Percentiles rank a stretch among this genome's conserved stretches.
Evolutionary conservation across 2,888 invertebrate species (phyloP).

Genomic region (Allophyes oxyacanthae): DNA sequence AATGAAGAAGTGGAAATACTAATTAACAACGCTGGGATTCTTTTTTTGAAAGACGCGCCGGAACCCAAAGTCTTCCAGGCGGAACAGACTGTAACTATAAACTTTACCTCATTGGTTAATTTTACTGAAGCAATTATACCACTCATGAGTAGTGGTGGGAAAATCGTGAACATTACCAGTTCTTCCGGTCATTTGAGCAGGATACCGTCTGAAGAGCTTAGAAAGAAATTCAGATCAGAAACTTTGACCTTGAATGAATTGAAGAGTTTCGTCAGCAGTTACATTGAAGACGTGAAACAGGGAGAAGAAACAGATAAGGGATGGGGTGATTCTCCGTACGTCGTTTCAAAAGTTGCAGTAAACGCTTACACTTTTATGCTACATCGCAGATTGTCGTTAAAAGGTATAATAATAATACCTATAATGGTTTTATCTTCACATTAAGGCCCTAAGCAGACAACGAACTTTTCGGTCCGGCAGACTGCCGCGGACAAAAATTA

Average conservation of each 20-base stretch:
- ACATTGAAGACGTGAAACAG: constrained; percentile 88
- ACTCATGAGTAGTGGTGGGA: constrained; percentile 90
- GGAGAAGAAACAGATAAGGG: constrained; percentile 71
- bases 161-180: constrained; percentile 93
- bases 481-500: too few species aligned
- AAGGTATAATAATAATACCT: too few species aligned
- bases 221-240: constrained; percentile 80
- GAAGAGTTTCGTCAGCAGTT: constrained; percentile 89
- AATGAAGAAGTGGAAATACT: constrained; percentile 91
- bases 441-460: too few species aligned
- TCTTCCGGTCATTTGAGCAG: constrained; percentile 90
- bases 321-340: constrained; percentile 91
- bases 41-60: constrained; percentile 76
- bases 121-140: constrained; percentile 91
- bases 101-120: constrained; percentile 75
- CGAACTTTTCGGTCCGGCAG: too few species aligned
- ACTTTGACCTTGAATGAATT: constrained; percentile 88
- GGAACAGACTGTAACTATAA: constrained; percentile 75
- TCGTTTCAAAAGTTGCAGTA: constrained; percentile 93
- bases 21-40: constrained; percentile 92
- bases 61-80: constrained; percentile 74
- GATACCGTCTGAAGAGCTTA: constrained; percentile 89
- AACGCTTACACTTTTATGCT: constrained; percentile 92
- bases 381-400: constrained; percentile 79
- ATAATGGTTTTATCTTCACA: too few species aligned